These are phyloP conservation scores for Pseudorasbora parva DNA, from an alignment of 2,113 vertebrate species.

Conservation along the genomic window DNA sequence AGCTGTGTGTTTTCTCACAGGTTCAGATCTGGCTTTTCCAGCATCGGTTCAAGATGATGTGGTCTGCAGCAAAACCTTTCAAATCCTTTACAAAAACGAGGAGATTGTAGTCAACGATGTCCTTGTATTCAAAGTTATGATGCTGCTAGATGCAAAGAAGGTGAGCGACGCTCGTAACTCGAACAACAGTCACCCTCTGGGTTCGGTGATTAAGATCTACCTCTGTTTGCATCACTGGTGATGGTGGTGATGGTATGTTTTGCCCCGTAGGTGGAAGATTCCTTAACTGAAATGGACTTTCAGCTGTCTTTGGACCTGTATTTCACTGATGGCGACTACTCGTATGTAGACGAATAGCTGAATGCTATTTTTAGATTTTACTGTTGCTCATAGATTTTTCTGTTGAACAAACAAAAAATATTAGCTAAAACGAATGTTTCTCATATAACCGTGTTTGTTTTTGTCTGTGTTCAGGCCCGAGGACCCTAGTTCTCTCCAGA, in stretches of 20 bases:
- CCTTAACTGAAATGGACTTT: slow-evolving; percentile 94
- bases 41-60: slow-evolving; percentile 89
- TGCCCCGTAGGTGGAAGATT: slow-evolving; percentile 89
- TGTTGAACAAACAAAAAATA: no score
- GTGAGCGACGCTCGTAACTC: slow-evolving; percentile 68
- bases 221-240: background rate
- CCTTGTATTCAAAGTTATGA: slow-evolving; percentile 96
- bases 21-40: slow-evolving; percentile 84
- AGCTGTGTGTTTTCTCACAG: slow-evolving; percentile 41
- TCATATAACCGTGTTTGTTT: background rate
- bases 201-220: slow-evolving; percentile 2
- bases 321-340: slow-evolving; percentile 97
- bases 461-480: slow-evolving; percentile 78
- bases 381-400: background rate
- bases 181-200: background rate
- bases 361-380: background rate
- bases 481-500: slow-evolving; percentile 89
- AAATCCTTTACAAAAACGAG: slow-evolving; percentile 99
- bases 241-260: slow-evolving; percentile 61
- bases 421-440: background rate
- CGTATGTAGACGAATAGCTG: slow-evolving; percentile 80
- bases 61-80: slow-evolving; percentile 97
- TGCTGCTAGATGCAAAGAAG: slow-evolving; percentile 97
- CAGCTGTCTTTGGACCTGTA: slow-evolving; percentile 91
- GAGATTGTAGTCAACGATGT: slow-evolving; percentile 95